Conservation (phyloP, 2,113 vertebrate genomes). For the Cinclus mexicanus region DNA sequence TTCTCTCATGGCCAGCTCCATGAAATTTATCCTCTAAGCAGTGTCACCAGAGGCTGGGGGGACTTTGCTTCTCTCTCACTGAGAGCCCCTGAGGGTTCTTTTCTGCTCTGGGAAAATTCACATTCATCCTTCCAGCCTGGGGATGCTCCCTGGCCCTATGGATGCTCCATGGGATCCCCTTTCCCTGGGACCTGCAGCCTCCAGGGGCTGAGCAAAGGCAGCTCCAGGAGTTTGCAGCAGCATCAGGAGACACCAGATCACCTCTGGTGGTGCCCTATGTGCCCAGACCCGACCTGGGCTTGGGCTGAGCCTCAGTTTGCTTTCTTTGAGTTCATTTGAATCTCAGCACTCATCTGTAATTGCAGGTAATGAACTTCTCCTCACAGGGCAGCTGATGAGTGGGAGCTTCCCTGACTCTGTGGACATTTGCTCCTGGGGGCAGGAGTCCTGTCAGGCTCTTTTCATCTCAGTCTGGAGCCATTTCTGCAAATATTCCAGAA, state of each 20-base stretch:
- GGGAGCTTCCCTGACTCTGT: fast-evolving
- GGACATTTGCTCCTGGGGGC: neutral
- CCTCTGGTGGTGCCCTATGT: neutral
- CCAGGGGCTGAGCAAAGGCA: neutral
- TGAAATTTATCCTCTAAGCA: neutral
- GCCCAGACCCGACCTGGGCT: neutral
- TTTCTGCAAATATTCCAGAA: neutral
- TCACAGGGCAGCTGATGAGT: neutral
- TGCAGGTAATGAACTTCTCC: neutral
- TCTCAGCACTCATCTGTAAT: neutral
- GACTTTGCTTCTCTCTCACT: fast-evolving
- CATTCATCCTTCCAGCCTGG: neutral
- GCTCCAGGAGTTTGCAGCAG: neutral
- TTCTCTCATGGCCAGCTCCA: neutral
- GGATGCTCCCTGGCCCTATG: neutral
- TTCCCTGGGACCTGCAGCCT: neutral
- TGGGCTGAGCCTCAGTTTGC: neutral
- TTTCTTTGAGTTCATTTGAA: neutral
- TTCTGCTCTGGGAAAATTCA: neutral
- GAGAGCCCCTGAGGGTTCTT: neutral
- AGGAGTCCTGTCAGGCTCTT: neutral
- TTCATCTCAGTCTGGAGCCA: neutral
- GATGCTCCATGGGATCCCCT: neutral
- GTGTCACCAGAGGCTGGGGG: neutral
- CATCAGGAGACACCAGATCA: neutral